Percentiles rank a stretch among this genome's conserved stretches.
Evolutionary conservation across 2,888 invertebrate species (phyloP).

Genomic region (Andrena bicolor): DNA sequence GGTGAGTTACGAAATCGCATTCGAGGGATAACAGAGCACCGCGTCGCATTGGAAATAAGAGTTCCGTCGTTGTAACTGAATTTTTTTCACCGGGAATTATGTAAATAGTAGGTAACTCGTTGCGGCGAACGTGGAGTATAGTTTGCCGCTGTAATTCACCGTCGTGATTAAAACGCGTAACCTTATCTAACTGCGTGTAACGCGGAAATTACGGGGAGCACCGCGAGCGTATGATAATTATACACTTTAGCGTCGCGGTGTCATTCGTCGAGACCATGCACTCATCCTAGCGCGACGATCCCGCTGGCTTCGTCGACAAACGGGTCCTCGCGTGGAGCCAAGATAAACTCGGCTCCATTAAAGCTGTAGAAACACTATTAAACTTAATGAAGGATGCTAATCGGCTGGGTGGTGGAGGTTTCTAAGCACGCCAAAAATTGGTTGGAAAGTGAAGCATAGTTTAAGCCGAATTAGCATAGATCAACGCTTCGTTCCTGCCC

Average conservation of each 20-base stretch:
- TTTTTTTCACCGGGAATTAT: constrained; percentile 26
- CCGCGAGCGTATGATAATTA: constrained; percentile 35
- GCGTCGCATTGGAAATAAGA: constrained; percentile 38
- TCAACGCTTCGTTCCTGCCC: constrained; percentile 29
- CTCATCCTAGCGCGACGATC: background rate
- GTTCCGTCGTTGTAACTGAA: background rate
- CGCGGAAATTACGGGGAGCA: constrained; percentile 34
- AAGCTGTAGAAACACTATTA: background rate
- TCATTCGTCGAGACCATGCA: background rate
- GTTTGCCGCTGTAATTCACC: constrained; percentile 44
- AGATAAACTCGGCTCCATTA: background rate
- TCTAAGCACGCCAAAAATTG: constrained; percentile 13
- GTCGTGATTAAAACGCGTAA: constrained; percentile 67
- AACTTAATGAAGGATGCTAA: constrained; percentile 19
- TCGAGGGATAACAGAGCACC: constrained; percentile 24
- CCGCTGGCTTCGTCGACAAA: background rate
- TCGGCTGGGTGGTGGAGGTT: background rate
- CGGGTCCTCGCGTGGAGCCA: background rate
- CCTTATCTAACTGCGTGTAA: constrained; percentile 55
- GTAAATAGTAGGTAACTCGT: constrained; percentile 39
- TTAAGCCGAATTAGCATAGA: constrained; percentile 45
- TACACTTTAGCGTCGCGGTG: constrained; percentile 10
- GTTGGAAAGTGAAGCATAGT: background rate
- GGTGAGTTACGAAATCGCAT: constrained; percentile 5
- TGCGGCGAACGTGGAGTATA: constrained; percentile 22